phyloP scores from a whole-genome alignment of 2,888 invertebrate species.

The Phaedon cochleariae region DNA sequence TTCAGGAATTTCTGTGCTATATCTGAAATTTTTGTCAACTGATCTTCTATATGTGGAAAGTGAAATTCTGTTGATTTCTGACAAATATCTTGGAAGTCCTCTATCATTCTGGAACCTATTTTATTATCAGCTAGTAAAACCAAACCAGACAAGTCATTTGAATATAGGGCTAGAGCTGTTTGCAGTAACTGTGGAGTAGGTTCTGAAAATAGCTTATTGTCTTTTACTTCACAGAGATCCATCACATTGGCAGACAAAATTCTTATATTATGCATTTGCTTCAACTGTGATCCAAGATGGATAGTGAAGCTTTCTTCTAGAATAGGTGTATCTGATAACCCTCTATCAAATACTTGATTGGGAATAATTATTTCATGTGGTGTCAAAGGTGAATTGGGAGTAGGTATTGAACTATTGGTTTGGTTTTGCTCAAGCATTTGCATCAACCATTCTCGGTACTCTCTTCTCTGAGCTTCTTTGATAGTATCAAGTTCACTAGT shows the following conservation, averaged over 20 bases:
- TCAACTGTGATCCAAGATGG: conserved; percentile 96
- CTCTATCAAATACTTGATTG: conserved; percentile 35
- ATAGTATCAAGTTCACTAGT: conserved; percentile 85
- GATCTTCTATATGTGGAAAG: conserved; percentile 86
- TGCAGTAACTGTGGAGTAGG: conserved; percentile 84
- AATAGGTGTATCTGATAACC: conserved; percentile 48
- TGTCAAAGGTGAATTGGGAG: conserved; percentile 65
- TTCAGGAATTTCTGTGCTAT: conserved; percentile 52
- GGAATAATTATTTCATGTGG: conserved; percentile 45
- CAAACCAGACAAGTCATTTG: conserved; percentile 86
- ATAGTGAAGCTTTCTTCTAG: conserved; percentile 97
- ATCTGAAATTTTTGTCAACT: conserved; percentile 75
- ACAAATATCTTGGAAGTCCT: conserved; percentile 74
- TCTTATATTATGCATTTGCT: conserved; percentile 97
- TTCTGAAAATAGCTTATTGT: conserved; percentile 61
- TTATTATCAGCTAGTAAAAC: conserved; percentile 80
- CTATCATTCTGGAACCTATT: conserved; percentile 58
- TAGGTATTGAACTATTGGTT: conserved; percentile 65
- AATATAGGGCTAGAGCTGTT: conserved; percentile 93
- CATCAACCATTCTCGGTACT: conserved; percentile 92
- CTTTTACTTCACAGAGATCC: conserved; percentile 74
- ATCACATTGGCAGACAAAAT: conserved; percentile 86
- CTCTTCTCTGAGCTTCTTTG: conserved; percentile 83
- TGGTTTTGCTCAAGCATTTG: conserved; percentile 77
- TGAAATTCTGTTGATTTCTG: conserved; percentile 93